Evolutionary conservation across 2,113 vertebrate genomes (phyloP), one percentile per base, ranked within the genome.

Genomic region (Calonectris borealis): DNA sequence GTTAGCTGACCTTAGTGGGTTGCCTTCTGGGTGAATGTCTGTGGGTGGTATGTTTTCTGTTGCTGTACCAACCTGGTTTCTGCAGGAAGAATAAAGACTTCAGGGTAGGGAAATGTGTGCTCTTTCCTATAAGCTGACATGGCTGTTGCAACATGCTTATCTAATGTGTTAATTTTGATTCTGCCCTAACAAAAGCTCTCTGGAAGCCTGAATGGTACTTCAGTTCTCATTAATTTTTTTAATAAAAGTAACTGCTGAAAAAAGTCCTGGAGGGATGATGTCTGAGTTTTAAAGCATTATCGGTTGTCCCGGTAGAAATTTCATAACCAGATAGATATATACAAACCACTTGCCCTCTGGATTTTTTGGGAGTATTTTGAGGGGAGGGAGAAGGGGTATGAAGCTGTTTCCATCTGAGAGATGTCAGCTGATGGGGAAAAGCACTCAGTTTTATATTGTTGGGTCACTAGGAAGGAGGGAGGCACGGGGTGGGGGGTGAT

Each of bases 11-110:
- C 27, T 72, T 84, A 61, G 46, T 54, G 44, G 24, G 10, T 79
- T 90, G 49, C 64, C 46, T 92, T 84, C 51, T 96, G 73, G 54
- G 57, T 62, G 66, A 61, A 76, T 69, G 62, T 88, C 57, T 87
- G 64, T 93, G 73, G 18, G 87, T 88, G 31, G 26, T 68, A 49
- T 88, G 55, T 83, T 77, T 89, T 91, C 62, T 95, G 55, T 84
- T 91, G 77, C 89, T 95, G 80, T 90, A 91, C 54, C 73, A 83
- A 60, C 65, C 38, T 94, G 36, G 8, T 76, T 96, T 95, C 78
- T 96, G 84, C 70, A 86, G 81, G 38, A 94, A 77, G 73, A 94
- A 60, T 82, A 52, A 79, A 82, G 66, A 77, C 83, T 51, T 88
- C 1, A 0, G 76, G 36, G 24, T 94, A 68, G 52, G 42, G 66